Percentiles rank a stretch among this genome's conserved stretches.
Evolutionary conservation across 2,113 vertebrate species (phyloP).

Genomic region (Ictalurus furcatus): DNA sequence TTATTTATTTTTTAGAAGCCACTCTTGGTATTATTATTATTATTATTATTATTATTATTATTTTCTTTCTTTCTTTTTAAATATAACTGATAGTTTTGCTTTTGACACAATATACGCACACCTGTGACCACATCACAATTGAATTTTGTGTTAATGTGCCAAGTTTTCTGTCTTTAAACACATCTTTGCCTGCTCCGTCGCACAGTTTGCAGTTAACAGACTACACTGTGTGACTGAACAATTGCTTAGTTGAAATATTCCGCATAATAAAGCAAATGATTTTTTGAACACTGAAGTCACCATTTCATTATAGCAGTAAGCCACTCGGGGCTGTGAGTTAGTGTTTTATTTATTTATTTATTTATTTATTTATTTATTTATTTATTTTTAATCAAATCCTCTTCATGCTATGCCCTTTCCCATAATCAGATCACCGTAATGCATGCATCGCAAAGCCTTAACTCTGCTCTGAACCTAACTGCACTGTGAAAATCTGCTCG

Average conservation of each 20-base stretch:
- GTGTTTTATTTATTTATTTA: not conserved
- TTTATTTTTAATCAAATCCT: not conserved
- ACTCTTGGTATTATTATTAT: not conserved
- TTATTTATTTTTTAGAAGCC: not conserved
- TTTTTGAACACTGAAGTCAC: not conserved
- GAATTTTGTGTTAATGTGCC: not conserved
- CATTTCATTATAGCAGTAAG: not conserved
- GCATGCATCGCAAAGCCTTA: not conserved
- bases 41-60: not conserved
- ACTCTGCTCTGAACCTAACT: not conserved
- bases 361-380: not conserved
- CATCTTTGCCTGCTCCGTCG: not conserved
- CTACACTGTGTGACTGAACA: not conserved
- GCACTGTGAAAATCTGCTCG: not conserved
- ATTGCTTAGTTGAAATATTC: not conserved
- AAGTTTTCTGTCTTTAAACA: not conserved
- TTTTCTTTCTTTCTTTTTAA: not conserved
- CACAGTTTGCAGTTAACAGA: not conserved
- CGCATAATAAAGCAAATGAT: not conserved
- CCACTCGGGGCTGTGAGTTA: not conserved
- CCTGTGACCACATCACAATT: not conserved
- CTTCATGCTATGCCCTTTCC: not conserved
- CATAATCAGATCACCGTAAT: not conserved
- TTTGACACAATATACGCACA: not conserved
- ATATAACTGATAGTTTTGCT: not conserved